Evolutionary conservation across 2,888 invertebrate genomes (phyloP).

Genomic region (Himalopsyche kuldschensis): DNA sequence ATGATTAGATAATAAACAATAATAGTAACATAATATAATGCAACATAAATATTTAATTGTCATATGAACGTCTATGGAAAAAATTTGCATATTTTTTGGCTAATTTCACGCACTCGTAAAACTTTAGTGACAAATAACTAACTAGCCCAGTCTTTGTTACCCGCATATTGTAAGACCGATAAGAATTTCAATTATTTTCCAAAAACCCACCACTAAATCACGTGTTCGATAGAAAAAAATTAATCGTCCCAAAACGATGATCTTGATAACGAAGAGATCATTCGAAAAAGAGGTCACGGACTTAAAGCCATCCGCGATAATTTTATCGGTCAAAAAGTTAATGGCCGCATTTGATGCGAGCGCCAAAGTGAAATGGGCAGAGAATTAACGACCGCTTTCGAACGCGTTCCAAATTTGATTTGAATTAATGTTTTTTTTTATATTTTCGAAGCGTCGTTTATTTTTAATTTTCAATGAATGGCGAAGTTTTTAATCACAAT

Average conservation of each 20-base stretch:
- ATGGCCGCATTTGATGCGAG: background rate
- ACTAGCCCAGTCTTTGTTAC: too few relatives aligned
- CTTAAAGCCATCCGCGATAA: conserved; percentile 9
- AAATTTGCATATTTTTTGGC: too few relatives aligned
- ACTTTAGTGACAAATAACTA: too few relatives aligned
- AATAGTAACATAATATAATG: too few relatives aligned
- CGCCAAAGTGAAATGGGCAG: background rate
- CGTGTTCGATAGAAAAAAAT: background rate
- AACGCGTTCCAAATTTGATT: conserved; percentile 27
- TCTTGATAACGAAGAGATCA: background rate
- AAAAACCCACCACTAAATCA: too few relatives aligned
- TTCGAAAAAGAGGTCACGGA: background rate
- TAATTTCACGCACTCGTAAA: too few relatives aligned
- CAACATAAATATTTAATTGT: too few relatives aligned
- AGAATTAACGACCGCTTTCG: conserved; percentile 11
- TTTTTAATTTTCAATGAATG: background rate
- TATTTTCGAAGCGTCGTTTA: background rate
- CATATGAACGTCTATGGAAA: too few relatives aligned
- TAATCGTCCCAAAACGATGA: background rate
- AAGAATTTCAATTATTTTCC: too few relatives aligned
- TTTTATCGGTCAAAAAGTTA: conserved; percentile 25
- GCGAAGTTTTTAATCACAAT: background rate
- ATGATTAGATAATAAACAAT: too few relatives aligned
- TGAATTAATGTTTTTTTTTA: conserved; percentile 31
- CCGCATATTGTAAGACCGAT: too few relatives aligned